Base-by-base conservation (phyloP, 2,888 invertebrate species). In the Tuta absoluta region DNA sequence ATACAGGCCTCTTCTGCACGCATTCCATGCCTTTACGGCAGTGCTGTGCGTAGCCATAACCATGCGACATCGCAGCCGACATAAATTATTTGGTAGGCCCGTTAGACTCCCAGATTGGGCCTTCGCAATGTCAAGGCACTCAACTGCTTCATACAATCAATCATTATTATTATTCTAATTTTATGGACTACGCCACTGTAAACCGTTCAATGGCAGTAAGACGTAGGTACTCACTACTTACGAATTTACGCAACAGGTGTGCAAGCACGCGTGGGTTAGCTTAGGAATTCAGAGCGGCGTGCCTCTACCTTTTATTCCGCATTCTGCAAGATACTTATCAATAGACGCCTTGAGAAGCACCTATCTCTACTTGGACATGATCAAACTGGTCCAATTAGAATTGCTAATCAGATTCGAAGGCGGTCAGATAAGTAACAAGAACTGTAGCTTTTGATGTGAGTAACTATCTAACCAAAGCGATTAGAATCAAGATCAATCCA, bases 61-160 rank as follows among this genome's bases (percentile, higher is more conserved):
- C 76, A 81, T 79, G 77, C 78, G 77, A 79, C 84, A 82, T 85
- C 81, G 83, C 83, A 82, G 72, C 81, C 81, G 75, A 87, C 81
- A 86, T 87, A 85, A 74, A 77, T 82, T 82, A 83, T 86, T 85
- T 82, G 82, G 81, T 77, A 72, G 79, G 76, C 74, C 87, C 89
- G 88, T 88, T 89, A 88, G 72, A 71, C 78, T 51, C 23, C 19
- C 23, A 4, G 33, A 37, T 19, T 28, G 14, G 51, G 10, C 37
- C 28, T 21, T 21, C 37, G 14, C 33, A 49, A 62, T 51, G 62
- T 62, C 51, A 51, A 62, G 48, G 19, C 37, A 49, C 11, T 33
- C n/a, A 21, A 45, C 41, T 23, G 14, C 23, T 17, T 33, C n/a
- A n/a, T n/a, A n/a, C n/a, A n/a, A 23, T n/a, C 12, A 56, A 28